Evolutionary conservation across 2,797 vertebrate species (phyloP).

Genomic region (Lates japonicus): DNA sequence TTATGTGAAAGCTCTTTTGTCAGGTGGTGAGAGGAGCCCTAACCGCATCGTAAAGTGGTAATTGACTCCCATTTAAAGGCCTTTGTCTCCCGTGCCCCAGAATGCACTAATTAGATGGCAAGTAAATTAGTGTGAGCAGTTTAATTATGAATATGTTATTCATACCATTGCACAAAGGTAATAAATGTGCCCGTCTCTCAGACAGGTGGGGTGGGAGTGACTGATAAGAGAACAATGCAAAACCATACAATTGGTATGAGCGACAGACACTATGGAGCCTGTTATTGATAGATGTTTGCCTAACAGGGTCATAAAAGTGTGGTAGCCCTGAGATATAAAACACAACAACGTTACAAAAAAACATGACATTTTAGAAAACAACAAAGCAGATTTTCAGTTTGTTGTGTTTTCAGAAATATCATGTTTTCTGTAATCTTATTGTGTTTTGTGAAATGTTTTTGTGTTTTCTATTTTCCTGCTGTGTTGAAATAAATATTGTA

Average conservation of each 20-base stretch:
- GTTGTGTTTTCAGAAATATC: not conserved
- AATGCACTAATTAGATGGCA: slow-evolving; percentile 65
- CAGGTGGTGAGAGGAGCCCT: slow-evolving; percentile 21
- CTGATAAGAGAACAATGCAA: slow-evolving; percentile 6
- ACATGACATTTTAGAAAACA: not conserved
- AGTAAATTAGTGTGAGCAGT: slow-evolving; percentile 67
- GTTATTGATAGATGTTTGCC: not conserved
- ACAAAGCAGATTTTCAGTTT: not conserved
- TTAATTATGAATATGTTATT: slow-evolving; percentile 76
- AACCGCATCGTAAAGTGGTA: slow-evolving; percentile 60
- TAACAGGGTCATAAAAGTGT: not conserved
- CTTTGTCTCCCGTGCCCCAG: slow-evolving; percentile 58
- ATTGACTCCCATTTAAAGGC: slow-evolving; percentile 73
- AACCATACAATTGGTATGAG: not conserved
- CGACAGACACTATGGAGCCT: not conserved
- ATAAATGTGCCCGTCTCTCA: slow-evolving; percentile 46
- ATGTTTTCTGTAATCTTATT: not conserved
- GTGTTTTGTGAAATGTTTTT: not conserved
- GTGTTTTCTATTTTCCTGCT: not conserved
- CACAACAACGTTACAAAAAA: not conserved
- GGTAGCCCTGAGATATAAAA: not conserved
- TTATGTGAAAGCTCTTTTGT: slow-evolving; percentile 25
- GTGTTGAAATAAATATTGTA: not conserved
- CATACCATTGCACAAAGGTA: slow-evolving; percentile 43
- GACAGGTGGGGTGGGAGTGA: slow-evolving; percentile 35